Evolutionary conservation across 2,797 vertebrate genomes (phyloP).

Genomic region (Thalassophryne amazonica): DNA sequence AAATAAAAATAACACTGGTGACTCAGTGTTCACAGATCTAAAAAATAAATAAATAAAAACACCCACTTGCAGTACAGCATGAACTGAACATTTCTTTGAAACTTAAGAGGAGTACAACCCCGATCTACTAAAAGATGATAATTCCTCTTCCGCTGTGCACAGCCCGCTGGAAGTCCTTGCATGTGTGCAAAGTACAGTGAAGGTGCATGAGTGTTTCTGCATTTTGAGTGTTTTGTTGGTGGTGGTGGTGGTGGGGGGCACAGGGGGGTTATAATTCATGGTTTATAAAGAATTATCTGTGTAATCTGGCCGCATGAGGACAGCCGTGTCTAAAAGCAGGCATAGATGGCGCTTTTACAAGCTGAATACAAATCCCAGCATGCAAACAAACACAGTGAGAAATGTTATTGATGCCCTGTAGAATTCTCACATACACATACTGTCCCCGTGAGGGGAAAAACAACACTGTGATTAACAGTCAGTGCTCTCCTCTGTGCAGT

Average conservation of each 20-base stretch:
- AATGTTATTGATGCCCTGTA: constrained; percentile 7
- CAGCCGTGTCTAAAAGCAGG: not conserved
- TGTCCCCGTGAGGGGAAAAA: not conserved
- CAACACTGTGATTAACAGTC: constrained; percentile 42
- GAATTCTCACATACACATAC: not conserved
- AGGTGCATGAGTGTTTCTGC: not conserved
- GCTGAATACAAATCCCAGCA: constrained; percentile 15
- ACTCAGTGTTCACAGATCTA: constrained; percentile 20
- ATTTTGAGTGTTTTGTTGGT: not conserved
- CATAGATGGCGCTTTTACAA: not conserved
- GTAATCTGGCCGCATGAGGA: not conserved
- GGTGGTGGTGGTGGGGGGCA: too few species aligned
- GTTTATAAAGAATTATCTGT: not conserved
- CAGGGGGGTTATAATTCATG: too few species aligned
- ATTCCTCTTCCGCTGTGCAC: constrained; percentile 23
- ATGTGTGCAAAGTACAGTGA: not conserved
- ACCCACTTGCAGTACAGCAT: constrained; percentile 30
- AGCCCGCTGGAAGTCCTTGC: constrained; percentile 8
- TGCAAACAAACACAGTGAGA: constrained; percentile 35
- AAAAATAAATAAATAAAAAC: constrained; percentile 8
- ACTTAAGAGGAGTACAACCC: constrained; percentile 18
- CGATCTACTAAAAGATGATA: constrained; percentile 29
- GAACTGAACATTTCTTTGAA: constrained; percentile 43
- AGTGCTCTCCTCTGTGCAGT: constrained; percentile 17
- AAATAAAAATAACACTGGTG: constrained; percentile 4